Evolutionary conservation across 2,113 vertebrate species (phyloP), one percentile per base, ranked within the genome.

Genomic region (Tinamus guttatus): DNA sequence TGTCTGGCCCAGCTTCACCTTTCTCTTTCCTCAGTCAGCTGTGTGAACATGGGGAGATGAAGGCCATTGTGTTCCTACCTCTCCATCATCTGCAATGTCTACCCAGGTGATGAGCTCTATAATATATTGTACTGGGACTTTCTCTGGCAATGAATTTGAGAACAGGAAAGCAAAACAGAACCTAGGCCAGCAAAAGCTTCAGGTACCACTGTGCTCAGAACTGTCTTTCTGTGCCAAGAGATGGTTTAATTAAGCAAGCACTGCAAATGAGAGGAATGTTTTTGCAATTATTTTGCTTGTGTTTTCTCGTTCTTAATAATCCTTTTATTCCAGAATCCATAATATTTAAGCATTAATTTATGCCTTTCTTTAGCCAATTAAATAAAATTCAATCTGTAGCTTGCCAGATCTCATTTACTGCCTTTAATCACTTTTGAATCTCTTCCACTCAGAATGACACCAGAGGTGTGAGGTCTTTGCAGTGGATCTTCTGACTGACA

Each of bases 401-500:
- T 89, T 71, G 24, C 6, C 12, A 63, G 38, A 40, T 87, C 64
- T 52, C 71, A 62, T 54, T 69, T n/a, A n/a, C n/a, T n/a, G 21
- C 30, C 76, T 54, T 94, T 96, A 81, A 73, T 87, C 36, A 59
- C 49, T 94, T 92, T 89, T 92, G 54, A 89, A 56, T 85, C 40
- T 91, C 38, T 52, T 54, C 91, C 89, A n/a, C 32, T 91, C 84
- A 81, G 49, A 81, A 75, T 88, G 77, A 87, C 89, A 90, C 45
- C 47, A 89, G 74, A 97, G 81, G 97, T 97, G 97, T 97, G 96
- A 98, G 94, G 70, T 96, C 92, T 94, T 41, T 78, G 30, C 86
- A 95, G 81, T 71, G 51, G 47, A 16, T 94, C 77, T 87, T 97
- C 65, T 45, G 80, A 65, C 85, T 80, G 81, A 45, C 59, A 58